phyloP scores from a whole-genome alignment of 2,888 invertebrate genomes.

The Pyralis farinalis region DNA sequence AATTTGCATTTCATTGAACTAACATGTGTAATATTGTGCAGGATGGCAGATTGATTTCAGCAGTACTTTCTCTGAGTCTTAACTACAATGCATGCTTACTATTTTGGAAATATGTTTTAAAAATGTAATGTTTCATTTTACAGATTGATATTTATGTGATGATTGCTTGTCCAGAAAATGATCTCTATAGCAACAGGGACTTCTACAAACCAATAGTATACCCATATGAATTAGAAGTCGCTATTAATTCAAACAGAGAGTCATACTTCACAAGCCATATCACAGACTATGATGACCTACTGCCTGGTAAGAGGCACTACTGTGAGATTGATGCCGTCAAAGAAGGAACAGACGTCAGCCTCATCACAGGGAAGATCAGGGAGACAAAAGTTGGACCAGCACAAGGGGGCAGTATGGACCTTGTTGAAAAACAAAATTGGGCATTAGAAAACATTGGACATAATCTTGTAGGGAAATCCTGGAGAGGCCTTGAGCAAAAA shows the following conservation, averaged over 20 bases:
- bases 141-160: constrained; percentile 95
- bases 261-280: constrained; percentile 83
- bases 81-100: too few species aligned
- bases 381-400: constrained; percentile 55
- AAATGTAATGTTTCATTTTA: constrained; percentile 18
- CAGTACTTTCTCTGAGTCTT: too few species aligned
- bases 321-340: constrained; percentile 60
- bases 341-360: constrained; percentile 84
- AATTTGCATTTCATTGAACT: too few species aligned
- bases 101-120: not conserved
- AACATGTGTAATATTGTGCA: too few species aligned
- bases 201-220: constrained; percentile 95
- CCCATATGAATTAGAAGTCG: constrained; percentile 95
- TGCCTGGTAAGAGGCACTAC: constrained; percentile 83
- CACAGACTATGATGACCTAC: constrained; percentile 87
- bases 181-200: constrained; percentile 90
- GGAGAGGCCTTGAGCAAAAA: constrained; percentile 93
- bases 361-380: constrained; percentile 87
- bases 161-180: constrained; percentile 95
- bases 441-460: constrained; percentile 82
- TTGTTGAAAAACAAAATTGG: constrained; percentile 73
- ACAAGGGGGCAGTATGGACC: constrained; percentile 49
- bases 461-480: constrained; percentile 85
- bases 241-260: constrained; percentile 82
- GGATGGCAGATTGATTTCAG: too few species aligned